A percentile compares a stretch with the other conserved stretches of the same genome.
Conservation (phyloP, 2,113 vertebrate genomes). For the Mormoops blainvillei region DNA sequence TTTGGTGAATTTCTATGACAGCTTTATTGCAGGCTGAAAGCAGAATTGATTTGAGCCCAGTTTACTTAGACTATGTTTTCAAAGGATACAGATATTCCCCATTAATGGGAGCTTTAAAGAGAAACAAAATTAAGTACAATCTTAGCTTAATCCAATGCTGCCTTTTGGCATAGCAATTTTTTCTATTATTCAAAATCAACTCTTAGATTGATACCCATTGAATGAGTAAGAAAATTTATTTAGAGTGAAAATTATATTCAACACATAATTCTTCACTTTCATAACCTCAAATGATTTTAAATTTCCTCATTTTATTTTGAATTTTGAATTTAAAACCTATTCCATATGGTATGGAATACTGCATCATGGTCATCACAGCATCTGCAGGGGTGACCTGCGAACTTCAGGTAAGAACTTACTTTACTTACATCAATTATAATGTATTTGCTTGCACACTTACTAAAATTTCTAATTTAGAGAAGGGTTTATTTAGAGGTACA, state of each 20-base stretch:
- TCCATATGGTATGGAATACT: not conserved
- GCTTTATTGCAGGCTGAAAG: slow-evolving; percentile 67
- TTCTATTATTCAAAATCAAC: not conserved
- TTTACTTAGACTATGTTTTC: slow-evolving; percentile 24
- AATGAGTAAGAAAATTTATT: not conserved
- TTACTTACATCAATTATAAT: not conserved
- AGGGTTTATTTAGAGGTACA: not conserved
- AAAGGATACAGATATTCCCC: slow-evolving; percentile 1
- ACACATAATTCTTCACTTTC: not conserved
- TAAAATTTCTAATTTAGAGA: not conserved
- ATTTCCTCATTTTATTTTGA: not conserved
- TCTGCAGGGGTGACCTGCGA: not conserved
- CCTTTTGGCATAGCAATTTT: not conserved
- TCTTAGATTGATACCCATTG: not conserved
- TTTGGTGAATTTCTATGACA: slow-evolving; percentile 59
- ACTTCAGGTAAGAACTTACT: not conserved
- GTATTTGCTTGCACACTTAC: not conserved
- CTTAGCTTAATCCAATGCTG: not conserved
- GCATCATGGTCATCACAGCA: not conserved
- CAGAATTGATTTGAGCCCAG: not conserved
- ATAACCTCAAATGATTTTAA: not conserved
- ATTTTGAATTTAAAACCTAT: not conserved
- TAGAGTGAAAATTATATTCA: not conserved
- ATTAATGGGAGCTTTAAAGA: slow-evolving; percentile 33
- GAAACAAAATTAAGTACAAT: slow-evolving; percentile 40